Base-by-base conservation (phyloP, 2,888 invertebrate species). In the Priocnemis perturbator region DNA sequence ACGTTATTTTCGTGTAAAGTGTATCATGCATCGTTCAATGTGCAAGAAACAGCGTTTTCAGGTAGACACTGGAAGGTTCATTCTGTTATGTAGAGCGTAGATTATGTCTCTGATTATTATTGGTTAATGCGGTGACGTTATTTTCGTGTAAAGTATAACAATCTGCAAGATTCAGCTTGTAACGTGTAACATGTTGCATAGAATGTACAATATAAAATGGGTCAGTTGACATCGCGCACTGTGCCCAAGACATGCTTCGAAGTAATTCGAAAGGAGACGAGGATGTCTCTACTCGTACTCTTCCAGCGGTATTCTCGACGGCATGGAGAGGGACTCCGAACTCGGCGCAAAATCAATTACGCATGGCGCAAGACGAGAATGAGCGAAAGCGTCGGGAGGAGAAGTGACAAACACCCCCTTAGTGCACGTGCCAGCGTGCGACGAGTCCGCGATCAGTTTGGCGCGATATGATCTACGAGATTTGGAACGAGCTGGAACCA, bases 321-420 rank as follows among this genome's bases (percentile, higher is more conserved):
- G 26, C 26, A 26, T n/a, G n/a, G 26, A 26, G 3, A 26, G 3
- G 3, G 26, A 4, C 7, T 7, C 26, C 26, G 26, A 26, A 68
- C 67, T 30, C 56, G 61, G 59, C 60, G 69, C 73, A 66, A 75
- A 78, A 78, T 78, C 78, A 78, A 78, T 78, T 78, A 78, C 71
- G 64, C 78, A 69, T 60, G 67, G 69, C 73, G 48, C 68, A 62
- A 76, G 69, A 65, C 67, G 67, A 66, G 69, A 69, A 53, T 23
- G 23, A 3, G 14, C 21, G 5, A 53, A 9, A 53, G 7, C n/a
- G 21, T 5, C 45, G 60, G 65, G 73, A 73, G 65, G 70, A 69
- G 76, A 65, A 73, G 70, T 66, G 78, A 78, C 78, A 78, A 78
- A 78, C 78, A 78, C 73, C 75, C 77, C 75, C 63, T 72, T 68